Evolutionary conservation across 1,140 invertebrate genomes (phyloP), one percentile per base, ranked within the genome.

Genomic region (Drosophila albomicans): DNA sequence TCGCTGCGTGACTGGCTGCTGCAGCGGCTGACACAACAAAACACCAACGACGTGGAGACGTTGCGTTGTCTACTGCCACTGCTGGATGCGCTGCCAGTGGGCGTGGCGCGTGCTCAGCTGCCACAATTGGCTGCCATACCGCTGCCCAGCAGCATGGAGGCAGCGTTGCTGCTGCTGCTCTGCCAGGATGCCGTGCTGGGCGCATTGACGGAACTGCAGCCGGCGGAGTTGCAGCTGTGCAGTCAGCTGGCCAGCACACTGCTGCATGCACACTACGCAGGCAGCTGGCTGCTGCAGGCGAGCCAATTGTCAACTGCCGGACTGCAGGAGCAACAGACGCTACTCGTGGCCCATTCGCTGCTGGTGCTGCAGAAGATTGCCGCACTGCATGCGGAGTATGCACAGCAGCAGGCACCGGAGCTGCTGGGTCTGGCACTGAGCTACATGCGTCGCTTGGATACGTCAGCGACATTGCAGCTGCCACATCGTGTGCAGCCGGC

Each of bases 401-500:
- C 71, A 0, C 48, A 61, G 32, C 54, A 77, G 16, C 62, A 93
- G 64, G 66, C 93, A 10, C 93, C 94, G 0, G 91, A 94, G 56
- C 69, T 94, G 61, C 84, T 95, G 20, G 95, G 95, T 11, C 75
- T 95, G 0, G 78, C 93, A 0, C 93, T 94, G 74, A 82, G 89
- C 3, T 94, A 94, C 69, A 91, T 95, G 75, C 92, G 94, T 70
- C 93, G 93, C 11, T 81, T 94, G 2, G 92, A 92, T 11, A 72
- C 78, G 1, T 72, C 73, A 56, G 67, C 89, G 5, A 79, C 57
- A 52, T 93, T 93, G 5, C 92, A 93, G 75, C 73, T 92, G 70
- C 78, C 95, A 1, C 82, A 91, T 54, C 93, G 93, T 32, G 93
- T 94, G n/a, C 92, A 93, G 11, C 93, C 95, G 70, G 93, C 93